A percentile compares a stretch with the other conserved stretches of the same genome.
phyloP scores from a whole-genome alignment of 1,140 invertebrate genomes.

The Ericerus pela region DNA sequence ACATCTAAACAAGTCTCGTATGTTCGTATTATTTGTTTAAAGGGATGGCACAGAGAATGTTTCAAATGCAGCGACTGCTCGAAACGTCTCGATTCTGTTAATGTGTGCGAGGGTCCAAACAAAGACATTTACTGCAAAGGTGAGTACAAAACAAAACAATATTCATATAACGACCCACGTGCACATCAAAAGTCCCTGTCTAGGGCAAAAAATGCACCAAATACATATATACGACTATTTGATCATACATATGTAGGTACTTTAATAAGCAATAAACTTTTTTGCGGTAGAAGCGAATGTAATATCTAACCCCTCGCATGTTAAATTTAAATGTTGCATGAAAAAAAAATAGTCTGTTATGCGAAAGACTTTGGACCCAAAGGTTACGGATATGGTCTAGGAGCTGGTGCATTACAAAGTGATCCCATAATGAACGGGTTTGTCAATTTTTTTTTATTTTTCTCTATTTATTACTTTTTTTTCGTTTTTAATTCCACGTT shows the following conservation, averaged over 20 bases:
- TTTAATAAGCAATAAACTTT: too few species aligned
- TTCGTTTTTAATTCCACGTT: conserved; percentile 27
- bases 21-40: conserved; percentile 21
- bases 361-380: conserved; percentile 85
- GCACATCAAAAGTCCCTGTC: too few species aligned
- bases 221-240: too few species aligned
- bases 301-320: too few species aligned
- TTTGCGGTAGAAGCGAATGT: too few species aligned
- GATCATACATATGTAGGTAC: too few species aligned
- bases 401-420: conserved; percentile 76
- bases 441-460: conserved; percentile 21
- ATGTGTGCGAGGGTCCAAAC: conserved; percentile 86
- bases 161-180: too few species aligned
- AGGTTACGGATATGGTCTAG: conserved; percentile 85
- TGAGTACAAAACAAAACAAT: conserved; percentile 33
- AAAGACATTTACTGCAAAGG: conserved; percentile 97
- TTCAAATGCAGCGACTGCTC: conserved; percentile 87
- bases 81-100: conserved; percentile 91
- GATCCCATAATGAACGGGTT: conserved; percentile 41
- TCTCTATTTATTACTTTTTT: too few species aligned
- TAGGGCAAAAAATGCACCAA: too few species aligned
- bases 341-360: conserved; percentile 73
- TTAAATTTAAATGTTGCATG: conserved; percentile 17
- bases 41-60: conserved; percentile 84
- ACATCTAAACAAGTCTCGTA: too few species aligned